Evolutionary conservation across 2,797 vertebrate genomes (phyloP), one percentile per base, ranked within the genome.

Genomic region (Protonibea diacanthus): DNA sequence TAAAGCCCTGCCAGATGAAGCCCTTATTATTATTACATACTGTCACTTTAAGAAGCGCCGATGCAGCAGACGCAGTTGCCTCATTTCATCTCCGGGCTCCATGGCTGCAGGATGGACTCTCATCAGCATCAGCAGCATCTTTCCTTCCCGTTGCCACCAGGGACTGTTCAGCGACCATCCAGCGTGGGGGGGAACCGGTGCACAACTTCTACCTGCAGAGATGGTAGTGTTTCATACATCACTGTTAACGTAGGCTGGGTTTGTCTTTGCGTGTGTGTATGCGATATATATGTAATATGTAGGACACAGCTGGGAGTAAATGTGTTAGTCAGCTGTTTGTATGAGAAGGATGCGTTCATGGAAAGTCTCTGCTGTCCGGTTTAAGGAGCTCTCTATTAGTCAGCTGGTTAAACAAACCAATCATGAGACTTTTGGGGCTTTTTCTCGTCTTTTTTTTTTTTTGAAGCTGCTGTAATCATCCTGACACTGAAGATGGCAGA

Each of bases 21-120:
- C 71, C 71, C 8, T 38, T 38, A 0, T 13, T 3, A 29, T 62
- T 23, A 57, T 52, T 52, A 47, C 60, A 25, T 64, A 25, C 89
- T 93, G 93, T 88, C 91, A 33, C 94, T 95, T 95, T 95, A 95
- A 95, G 94, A 92, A 76, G 80, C 89, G 63, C 60, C 87, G 86
- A 78, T 61, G 88, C 92, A 85, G 91, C 86, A 90, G 90, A 81
- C 87, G 91, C 91, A 90, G 83, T 89, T 55, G 82, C 88, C 87
- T 93, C 91, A 87, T 84, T 88, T 88, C 85, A 66, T 91, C 90
- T 87, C 78, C 69, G 87, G 73, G 87, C 83, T 89, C 23, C 86
- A 81, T 84, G 90, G 90, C 89, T 87, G 91, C 92, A 90, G 90
- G 87, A 92, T 92, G 93, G 89, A 83, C 84, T 74, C 89, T 74